Base-by-base conservation (phyloP, 2,888 invertebrate species). In the Smittia aterrima region DNA sequence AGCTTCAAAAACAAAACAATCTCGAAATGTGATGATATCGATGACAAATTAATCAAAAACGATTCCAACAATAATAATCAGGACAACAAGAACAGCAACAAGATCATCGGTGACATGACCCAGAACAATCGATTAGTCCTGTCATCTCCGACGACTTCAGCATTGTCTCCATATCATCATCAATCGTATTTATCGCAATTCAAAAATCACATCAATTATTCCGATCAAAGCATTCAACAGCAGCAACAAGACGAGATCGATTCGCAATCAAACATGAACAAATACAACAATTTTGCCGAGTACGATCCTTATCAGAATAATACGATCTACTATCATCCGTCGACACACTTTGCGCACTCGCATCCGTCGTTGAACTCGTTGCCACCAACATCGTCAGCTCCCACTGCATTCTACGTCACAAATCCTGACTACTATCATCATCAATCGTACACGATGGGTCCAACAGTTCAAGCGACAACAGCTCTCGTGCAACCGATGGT, bases 301-400 rank as follows among this genome's bases (percentile, higher is more conserved):
- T 83, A 82, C 76, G 83, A 83, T 77, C 78, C 80, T 70, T 77
- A 77, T 66, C 81, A 81, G 74, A 79, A 78, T 68, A 74, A 70
- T 41, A 25, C 74, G 38, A 74, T 74, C 66, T 74, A 74, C 25
- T 74, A 74, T 74, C 74, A 74, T 74, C 74, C 74, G 18, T 38
- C 74, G 18, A 47, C 74, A 18, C 74, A 74, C 54, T 67, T 74
- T n/a, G 20, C 74, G 41, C 67, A 74, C 58, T 58, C 74, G 11
- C 67, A 67, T 41, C 38, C 77, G 76, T 9, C 76, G 75, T 25
- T 75, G 76, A 75, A 76, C 75, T 13, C 67, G 74, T 7, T 81
- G 81, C 25, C 74, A 78, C 0, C 77, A 87, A 87, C 78, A 87
- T 87, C 79, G 87, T 82, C 78, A 78, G 80, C 75, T 79, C 78